Percentiles rank a stretch among this genome's conserved stretches.
These are phyloP conservation scores for Pocillopora grandis DNA, from an alignment of 92 coral and sea anemone genomes.

Conservation along the genomic window DNA sequence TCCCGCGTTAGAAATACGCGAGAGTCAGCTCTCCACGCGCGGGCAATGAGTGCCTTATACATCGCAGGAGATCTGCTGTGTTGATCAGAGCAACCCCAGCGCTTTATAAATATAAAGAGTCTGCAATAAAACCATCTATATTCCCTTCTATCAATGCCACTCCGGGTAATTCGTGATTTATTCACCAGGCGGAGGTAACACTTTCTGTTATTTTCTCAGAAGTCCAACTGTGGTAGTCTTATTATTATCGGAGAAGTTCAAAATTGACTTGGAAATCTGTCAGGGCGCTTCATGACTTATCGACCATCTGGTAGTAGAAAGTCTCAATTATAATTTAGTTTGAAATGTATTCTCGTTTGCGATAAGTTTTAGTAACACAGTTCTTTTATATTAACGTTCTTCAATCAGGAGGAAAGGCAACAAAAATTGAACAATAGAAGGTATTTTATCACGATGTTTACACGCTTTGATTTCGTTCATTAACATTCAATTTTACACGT, in stretches of 20 bases:
- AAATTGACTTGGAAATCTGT: background rate
- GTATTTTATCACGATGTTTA: background rate
- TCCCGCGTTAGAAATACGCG: conserved; percentile 64
- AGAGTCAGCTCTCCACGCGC: conserved; percentile 43
- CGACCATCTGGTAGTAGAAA: background rate
- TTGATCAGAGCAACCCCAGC: conserved; percentile 66
- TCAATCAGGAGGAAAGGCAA: background rate
- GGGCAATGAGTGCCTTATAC: conserved; percentile 41
- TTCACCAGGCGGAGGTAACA: background rate
- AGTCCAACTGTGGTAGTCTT: background rate
- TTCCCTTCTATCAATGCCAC: background rate
- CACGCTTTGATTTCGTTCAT: background rate
- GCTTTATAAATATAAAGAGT: conserved; percentile 63
- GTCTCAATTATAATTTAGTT: background rate
- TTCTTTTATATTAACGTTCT: background rate
- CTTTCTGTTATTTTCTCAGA: background rate
- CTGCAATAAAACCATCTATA: background rate
- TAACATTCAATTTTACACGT: background rate
- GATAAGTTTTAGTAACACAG: background rate
- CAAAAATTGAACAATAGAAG: background rate
- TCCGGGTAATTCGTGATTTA: conserved; percentile 1
- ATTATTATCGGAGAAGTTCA: background rate
- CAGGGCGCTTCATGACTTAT: background rate
- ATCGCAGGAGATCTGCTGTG: conserved; percentile 66
- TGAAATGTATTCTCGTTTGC: background rate